Evolutionary conservation across 1,140 invertebrate species (phyloP).

Genomic region (Drosophila quadrilineata): DNA sequence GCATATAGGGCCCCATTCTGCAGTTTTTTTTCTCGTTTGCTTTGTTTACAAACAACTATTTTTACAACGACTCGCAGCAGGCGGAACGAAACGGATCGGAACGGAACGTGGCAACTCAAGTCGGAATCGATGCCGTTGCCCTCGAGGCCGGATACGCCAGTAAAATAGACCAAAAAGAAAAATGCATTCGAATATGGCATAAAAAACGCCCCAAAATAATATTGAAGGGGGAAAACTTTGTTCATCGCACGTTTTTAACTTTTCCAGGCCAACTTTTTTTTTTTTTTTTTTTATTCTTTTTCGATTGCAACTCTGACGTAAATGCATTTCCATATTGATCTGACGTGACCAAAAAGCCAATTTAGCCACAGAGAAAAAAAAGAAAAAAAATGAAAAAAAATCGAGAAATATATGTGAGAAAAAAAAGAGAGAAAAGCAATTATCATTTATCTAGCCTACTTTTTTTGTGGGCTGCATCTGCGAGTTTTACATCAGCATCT

Average conservation of each 20-base stretch:
- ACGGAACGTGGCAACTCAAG: not conserved
- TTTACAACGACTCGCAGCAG: constrained; percentile 31
- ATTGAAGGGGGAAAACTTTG: constrained; percentile 16
- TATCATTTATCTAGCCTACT: constrained; percentile 49
- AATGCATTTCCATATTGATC: constrained; percentile 30
- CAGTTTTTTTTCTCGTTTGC: constrained; percentile 10
- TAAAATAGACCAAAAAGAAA: constrained; percentile 9
- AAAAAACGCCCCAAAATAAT: not conserved
- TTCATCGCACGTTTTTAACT: constrained; percentile 9
- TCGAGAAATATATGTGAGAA: not conserved
- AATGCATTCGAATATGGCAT: not conserved
- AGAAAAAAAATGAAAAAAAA: not conserved
- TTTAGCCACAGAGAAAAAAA: not conserved
- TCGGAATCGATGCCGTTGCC: constrained; percentile 36
- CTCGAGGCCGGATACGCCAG: constrained; percentile 16
- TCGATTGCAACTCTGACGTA: constrained; percentile 15
- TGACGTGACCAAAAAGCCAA: not conserved
- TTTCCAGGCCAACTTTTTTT: not conserved
- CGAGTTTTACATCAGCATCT: constrained; percentile 53
- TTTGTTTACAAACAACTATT: constrained; percentile 47
- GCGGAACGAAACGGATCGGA: not conserved
- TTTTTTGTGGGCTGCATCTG: constrained; percentile 41
- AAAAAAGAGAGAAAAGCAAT: constrained; percentile 13
- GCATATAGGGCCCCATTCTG: too few species aligned
- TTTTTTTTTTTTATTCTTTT: not conserved